Base-by-base conservation (phyloP, 2,797 vertebrate genomes). In the Rhodeus uyekii region DNA sequence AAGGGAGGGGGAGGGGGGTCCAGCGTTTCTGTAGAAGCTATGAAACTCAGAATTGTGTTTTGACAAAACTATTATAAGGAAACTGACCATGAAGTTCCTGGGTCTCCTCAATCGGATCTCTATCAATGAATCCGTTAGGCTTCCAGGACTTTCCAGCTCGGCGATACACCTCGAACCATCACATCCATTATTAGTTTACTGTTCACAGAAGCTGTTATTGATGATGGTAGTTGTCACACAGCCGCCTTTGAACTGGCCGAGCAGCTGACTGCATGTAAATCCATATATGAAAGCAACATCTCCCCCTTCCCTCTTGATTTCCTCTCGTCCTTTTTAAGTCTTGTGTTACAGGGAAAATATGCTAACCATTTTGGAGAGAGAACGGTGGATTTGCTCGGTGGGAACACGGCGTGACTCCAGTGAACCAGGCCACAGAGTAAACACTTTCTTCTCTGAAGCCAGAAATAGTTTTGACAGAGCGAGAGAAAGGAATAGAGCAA, bases 381-480 rank as follows among this genome's bases (percentile, higher is more conserved):
- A 93, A 92, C 89, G 89, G 93, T 90, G 91, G 92, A 91, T 93
- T 94, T 91, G 91, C 92, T 89, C 87, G 90, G 91, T 92, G 94
- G 93, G 94, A 94, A 94, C 93, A 89, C 92, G 91, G 92, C 90
- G 87, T 94, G 93, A 93, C 89, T 94, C 91, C 90, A 90, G 87
- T 91, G 88, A 90, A 92, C 90, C 89, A 88, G 81, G 90, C 92
- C 93, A 86, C 93, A 93, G 92, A 94, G 93, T 94, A 94, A 95
- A 95, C 93, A 94, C 92, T 94, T 93, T 93, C 91, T 92, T 92
- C 93, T 95, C 93, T 94, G 90, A 92, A 93, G 93, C 92, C 93
- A 94, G 91, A 92, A 95, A 95, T 94, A 95, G 94, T 94, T 94
- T 94, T 93, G 93, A 93, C 89, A 85, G 90, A 88, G 88, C 79